A percentile compares a stretch with the other conserved stretches of the same genome.
Evolutionary conservation across 2,113 vertebrate species (phyloP).

Genomic region (Macrotus californicus): DNA sequence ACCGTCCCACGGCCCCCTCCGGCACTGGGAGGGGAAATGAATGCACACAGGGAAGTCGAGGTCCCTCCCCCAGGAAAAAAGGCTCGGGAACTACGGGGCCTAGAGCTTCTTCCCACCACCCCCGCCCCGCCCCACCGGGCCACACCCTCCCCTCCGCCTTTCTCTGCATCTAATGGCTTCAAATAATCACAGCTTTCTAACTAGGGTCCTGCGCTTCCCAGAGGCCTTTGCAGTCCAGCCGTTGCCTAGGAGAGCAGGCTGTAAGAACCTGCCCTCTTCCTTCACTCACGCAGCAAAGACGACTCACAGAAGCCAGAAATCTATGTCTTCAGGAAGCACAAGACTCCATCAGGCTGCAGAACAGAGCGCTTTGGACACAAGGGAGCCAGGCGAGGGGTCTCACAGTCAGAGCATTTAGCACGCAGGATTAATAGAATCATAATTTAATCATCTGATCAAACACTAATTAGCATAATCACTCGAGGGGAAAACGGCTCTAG

Average conservation of each 20-base stretch:
- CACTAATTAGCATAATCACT: slow-evolving; percentile 93
- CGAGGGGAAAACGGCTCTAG: slow-evolving; percentile 86
- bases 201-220: neutral
- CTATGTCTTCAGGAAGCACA: slow-evolving; percentile 17
- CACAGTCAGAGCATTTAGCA: slow-evolving; percentile 86
- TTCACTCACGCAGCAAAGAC: neutral
- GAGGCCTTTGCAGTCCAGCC: neutral
- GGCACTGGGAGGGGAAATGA: accelerated
- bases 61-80: neutral
- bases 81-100: too few relatives aligned
- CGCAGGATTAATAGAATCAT: slow-evolving; percentile 89
- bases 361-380: slow-evolving; percentile 65
- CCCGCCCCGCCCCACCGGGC: neutral
- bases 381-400: slow-evolving; percentile 82
- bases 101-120: neutral
- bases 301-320: neutral
- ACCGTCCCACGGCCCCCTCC: accelerated
- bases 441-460: slow-evolving; percentile 98
- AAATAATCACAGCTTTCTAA: neutral
- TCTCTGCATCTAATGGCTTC: neutral
- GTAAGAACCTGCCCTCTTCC: slow-evolving; percentile 24
- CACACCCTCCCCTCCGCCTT: accelerated
- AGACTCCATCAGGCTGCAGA: slow-evolving; percentile 39
- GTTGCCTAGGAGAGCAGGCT: neutral
- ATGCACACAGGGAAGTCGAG: neutral